phyloP scores from a whole-genome alignment of 2,113 vertebrate species.

The Pyrgilauda ruficollis region DNA sequence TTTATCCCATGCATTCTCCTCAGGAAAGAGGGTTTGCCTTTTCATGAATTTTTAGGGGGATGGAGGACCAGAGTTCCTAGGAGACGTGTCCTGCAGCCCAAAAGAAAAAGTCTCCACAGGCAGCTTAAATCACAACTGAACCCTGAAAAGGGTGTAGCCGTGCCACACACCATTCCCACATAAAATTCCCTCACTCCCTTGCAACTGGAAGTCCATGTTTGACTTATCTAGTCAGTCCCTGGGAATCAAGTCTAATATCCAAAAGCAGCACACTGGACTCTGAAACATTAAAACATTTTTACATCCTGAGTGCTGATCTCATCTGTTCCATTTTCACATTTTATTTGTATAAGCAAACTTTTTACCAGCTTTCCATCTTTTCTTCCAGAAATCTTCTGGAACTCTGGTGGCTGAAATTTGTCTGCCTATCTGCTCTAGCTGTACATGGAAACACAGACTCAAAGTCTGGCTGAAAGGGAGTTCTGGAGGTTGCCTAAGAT shows the following conservation, averaged over 20 bases:
- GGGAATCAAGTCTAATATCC: not conserved
- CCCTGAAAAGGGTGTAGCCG: fast-evolving
- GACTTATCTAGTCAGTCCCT: not conserved
- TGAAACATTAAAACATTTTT: not conserved
- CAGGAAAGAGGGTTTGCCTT: not conserved
- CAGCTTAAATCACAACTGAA: not conserved
- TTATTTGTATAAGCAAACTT: fast-evolving
- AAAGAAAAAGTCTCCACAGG: not conserved
- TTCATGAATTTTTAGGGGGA: not conserved
- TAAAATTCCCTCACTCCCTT: not conserved
- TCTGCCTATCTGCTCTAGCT: not conserved
- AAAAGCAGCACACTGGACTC: not conserved
- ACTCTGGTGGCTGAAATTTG: not conserved
- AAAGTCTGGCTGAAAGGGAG: not conserved
- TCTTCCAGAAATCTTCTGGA: not conserved
- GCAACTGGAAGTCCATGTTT: not conserved
- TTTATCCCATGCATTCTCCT: not conserved
- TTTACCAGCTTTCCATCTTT: not conserved
- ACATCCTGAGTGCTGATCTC: not conserved
- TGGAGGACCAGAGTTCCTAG: not conserved
- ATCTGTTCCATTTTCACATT: not conserved
- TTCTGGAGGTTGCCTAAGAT: not conserved
- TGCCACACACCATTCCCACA: not conserved
- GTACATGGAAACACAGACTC: not conserved
- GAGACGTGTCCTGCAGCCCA: not conserved